Evolutionary conservation across 2,888 invertebrate species (phyloP), one percentile per base, ranked within the genome.

Genomic region (Gastracanthus pulcherrimus): DNA sequence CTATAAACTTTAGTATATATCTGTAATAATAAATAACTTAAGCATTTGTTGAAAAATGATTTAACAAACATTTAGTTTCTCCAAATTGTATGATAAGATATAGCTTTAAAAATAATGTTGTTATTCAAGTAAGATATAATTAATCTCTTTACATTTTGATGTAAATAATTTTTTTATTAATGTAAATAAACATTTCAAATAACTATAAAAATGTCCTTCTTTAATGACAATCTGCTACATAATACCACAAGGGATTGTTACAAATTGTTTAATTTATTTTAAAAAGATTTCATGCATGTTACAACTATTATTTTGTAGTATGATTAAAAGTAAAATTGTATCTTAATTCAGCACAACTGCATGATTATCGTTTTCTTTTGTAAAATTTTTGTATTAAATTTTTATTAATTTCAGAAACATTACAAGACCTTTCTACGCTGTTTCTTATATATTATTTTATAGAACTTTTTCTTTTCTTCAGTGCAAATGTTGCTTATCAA

Each of bases 1-100:
- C 9, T 51, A 36, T 74, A 48, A 55, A 67, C 19, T 69, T 38
- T n/a, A 41, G 58, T 23, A 23, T 69, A 45, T 19, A 69, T 34
- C 48, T 34, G n/a, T 72, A 58, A 45, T 66, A 29, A 64, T 23
- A 55, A 51, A 31, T 48, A 51, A 64, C 26, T 60, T 71, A 64
- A 38, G 29, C 23, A 60, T 77, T 70, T 19, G 26, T 41, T 34
- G 29, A 45, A 45, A 11, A 66, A 51, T 7, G 34, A 36, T 64
- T 34, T 34, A 19, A 45, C 4, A 66, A 51, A 3, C 34, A 36
- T 64, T 34, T 34, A 19, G 1, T 64, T 48, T 51, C 23, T 23
- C 51, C 1, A 51, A 51, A 23, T 19, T 48, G 48, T 48, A n/a
- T 4, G 4, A 48, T n/a, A 19, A 16, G 19, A 0, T 16, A 41